These are phyloP conservation scores for Nasonia giraulti DNA, from an alignment of 1,140 invertebrate genomes.

Conservation along the genomic window DNA sequence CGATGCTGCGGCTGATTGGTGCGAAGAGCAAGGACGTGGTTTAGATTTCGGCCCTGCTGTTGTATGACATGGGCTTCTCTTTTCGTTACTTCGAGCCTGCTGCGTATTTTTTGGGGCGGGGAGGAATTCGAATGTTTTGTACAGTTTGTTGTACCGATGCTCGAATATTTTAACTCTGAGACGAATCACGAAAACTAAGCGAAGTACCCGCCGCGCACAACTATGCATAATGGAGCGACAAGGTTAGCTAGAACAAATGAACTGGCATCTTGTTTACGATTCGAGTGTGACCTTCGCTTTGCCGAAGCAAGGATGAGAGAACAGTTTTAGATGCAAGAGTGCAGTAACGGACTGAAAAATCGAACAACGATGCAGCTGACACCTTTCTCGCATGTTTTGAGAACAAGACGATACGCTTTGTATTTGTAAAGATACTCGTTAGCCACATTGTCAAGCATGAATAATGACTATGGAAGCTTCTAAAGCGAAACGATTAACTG, in stretches of 20 bases:
- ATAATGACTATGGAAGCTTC: neutral
- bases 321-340: neutral
- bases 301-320: neutral
- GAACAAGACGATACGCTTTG: neutral
- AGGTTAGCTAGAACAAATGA: neutral
- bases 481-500: neutral
- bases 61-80: too few relatives aligned
- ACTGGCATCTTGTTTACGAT: neutral
- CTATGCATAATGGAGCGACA: neutral
- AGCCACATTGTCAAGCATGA: neutral
- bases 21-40: neutral
- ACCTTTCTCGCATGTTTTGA: neutral
- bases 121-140: too few relatives aligned
- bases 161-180: neutral
- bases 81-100: too few relatives aligned
- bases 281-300: neutral
- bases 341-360: too few relatives aligned
- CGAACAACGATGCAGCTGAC: neutral
- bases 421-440: neutral
- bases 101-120: too few relatives aligned
- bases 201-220: neutral
- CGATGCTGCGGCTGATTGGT: neutral
- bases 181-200: neutral
- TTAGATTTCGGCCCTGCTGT: neutral
- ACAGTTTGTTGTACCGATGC: too few relatives aligned